Conservation (phyloP, 2,888 invertebrate species). For the Sesamia inferens region DNA sequence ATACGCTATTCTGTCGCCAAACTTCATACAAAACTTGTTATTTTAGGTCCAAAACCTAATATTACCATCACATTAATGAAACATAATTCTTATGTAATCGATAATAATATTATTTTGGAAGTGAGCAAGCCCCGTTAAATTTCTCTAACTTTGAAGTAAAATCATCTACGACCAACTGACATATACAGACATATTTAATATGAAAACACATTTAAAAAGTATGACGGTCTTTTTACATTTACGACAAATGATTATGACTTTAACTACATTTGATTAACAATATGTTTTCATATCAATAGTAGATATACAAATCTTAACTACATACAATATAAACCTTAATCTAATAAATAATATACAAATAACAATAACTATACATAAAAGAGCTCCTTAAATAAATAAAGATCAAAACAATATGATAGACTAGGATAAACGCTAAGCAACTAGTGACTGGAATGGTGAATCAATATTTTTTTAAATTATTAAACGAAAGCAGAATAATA, state of each 20-base stretch:
- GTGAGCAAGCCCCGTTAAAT: slow-evolving; percentile 81
- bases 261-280: slow-evolving; percentile 43
- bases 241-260: slow-evolving; percentile 26
- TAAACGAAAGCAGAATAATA: neutral
- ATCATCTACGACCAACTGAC: slow-evolving; percentile 72
- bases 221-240: slow-evolving; percentile 31
- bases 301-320: slow-evolving; percentile 57
- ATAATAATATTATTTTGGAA: slow-evolving; percentile 68
- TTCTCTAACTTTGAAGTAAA: slow-evolving; percentile 65
- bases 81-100: slow-evolving; percentile 53
- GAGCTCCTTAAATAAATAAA: slow-evolving; percentile 32
- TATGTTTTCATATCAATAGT: slow-evolving; percentile 51
- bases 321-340: slow-evolving; percentile 52
- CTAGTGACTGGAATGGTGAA: slow-evolving; percentile 24
- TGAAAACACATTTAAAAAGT: slow-evolving; percentile 52
- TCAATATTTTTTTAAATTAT: neutral
- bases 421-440: slow-evolving; percentile 23
- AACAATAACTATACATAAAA: slow-evolving; percentile 46
- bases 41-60: slow-evolving; percentile 57
- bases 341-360: slow-evolving; percentile 56
- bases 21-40: slow-evolving; percentile 61
- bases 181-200: slow-evolving; percentile 43
- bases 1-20: slow-evolving; percentile 40
- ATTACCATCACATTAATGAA: slow-evolving; percentile 52
- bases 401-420: slow-evolving; percentile 34